Evolutionary conservation across 2,888 invertebrate genomes (phyloP), one percentile per base, ranked within the genome.

Genomic region (Clepsis dumicolana): DNA sequence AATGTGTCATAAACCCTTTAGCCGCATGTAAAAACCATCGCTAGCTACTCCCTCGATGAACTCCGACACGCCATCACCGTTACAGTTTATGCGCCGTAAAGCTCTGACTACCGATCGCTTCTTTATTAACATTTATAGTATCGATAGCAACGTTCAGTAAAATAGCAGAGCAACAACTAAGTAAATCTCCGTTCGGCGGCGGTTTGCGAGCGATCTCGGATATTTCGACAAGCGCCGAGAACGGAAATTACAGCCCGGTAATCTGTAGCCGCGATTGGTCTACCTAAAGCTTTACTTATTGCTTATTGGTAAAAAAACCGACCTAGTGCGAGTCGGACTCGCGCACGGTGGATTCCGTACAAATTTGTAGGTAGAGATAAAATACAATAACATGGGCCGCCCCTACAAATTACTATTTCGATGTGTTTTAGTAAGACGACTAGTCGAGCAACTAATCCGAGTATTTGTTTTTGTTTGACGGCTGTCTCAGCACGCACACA

Each of bases 201-300:
- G 16, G 38, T 25, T 41, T 41, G 14, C 16, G 1, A 41, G 16
- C 25, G 59, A 25, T 59, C 41, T n/a, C 41, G 59, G 59, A 41
- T 59, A 27, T 59, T 59, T 41, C 24, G 10, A 5, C 38, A 38
- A 57, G 59, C 24, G n/a, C n/a, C 25, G 52, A 4, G 25, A 52
- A n/a, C 54, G 59, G 59, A 59, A 59, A 59, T 59, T 59, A 41
- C 41, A 25, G 8, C 16, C 41, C 41, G 59, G 35, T 59, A 59
- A 59, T 41, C 59, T 16, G 38, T 10, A 27, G 16, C 27, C 5
- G 38, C 21, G 25, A 29, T 4, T 10, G n/a, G 27, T 29, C 24
- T 52, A 25, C 52, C 52, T 29, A 10, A 7, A 24, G 7, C 48
- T 10, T 18, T 21, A 24, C 50, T 12, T 35, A 35, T 35, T 35